phyloP scores from a whole-genome alignment of 2,888 invertebrate genomes.

The Drosophila neutralis region DNA sequence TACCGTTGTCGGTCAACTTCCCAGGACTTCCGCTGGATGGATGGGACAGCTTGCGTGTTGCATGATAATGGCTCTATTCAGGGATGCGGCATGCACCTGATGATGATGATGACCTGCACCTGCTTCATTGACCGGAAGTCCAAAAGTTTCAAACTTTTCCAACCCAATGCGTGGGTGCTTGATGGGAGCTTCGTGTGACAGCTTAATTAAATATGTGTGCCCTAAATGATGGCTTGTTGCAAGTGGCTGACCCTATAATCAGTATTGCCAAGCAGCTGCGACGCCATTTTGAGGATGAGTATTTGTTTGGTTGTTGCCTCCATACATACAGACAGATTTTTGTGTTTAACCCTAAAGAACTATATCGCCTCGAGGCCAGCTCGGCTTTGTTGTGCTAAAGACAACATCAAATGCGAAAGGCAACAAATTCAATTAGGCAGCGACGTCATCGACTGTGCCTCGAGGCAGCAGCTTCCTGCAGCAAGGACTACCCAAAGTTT shows the following conservation, averaged over 20 bases:
- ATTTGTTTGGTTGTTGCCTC: constrained; percentile 1
- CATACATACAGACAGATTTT: constrained; percentile 13
- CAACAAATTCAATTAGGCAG: constrained; percentile 72
- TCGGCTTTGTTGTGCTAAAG: constrained; percentile 65
- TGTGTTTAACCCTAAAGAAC: constrained; percentile 50
- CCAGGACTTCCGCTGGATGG: constrained; percentile 50
- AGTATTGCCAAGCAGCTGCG: constrained; percentile 41
- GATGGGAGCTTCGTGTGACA: constrained; percentile 57
- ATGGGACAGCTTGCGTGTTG: constrained; percentile 60
- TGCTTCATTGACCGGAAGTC: constrained; percentile 76
- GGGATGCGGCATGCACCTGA: constrained; percentile 77
- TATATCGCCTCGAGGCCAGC: constrained; percentile 55
- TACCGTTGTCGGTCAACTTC: constrained; percentile 61
- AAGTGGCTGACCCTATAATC: constrained; percentile 15
- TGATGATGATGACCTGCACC: constrained; percentile 78
- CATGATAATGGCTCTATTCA: constrained; percentile 70
- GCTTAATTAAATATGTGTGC: constrained; percentile 63
- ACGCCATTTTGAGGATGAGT: constrained; percentile 51
- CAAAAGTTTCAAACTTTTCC: constrained; percentile 80
- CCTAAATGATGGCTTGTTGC: constrained; percentile 47
- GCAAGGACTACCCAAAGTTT: constrained; percentile 47
- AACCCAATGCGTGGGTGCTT: constrained; percentile 19
- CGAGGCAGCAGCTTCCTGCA: constrained; percentile 45
- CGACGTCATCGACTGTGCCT: constrained; percentile 59
- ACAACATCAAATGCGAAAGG: constrained; percentile 69